Percentiles rank a stretch among this genome's conserved stretches.
Conservation (phyloP, 2,888 invertebrate genomes). For the Papilio elwesi region DNA sequence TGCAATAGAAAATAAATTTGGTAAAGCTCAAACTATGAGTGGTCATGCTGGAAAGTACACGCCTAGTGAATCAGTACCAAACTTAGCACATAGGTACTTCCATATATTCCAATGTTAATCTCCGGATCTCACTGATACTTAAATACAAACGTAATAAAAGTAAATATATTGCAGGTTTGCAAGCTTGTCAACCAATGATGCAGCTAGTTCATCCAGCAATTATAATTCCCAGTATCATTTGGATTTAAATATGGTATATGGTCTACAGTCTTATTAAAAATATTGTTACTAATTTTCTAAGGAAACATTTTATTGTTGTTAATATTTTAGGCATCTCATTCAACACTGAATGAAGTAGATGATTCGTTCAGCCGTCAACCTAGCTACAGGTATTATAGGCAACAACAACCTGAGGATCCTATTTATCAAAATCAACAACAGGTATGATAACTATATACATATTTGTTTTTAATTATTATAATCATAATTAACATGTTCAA, state of each 20-base stretch:
- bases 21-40: slow-evolving; percentile 90
- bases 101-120: slow-evolving; percentile 15
- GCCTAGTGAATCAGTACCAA: slow-evolving; percentile 85
- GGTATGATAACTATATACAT: slow-evolving; percentile 51
- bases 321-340: slow-evolving; percentile 70
- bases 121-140: neutral
- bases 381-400: slow-evolving; percentile 75
- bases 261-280: neutral
- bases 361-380: slow-evolving; percentile 79
- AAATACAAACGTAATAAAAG: slow-evolving; percentile 11
- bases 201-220: slow-evolving; percentile 72
- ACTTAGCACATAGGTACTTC: slow-evolving; percentile 77
- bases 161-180: slow-evolving; percentile 83
- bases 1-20: slow-evolving; percentile 88
- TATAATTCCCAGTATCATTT: slow-evolving; percentile 76
- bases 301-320: neutral
- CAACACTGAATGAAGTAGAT: slow-evolving; percentile 77
- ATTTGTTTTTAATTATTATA: neutral
- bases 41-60: slow-evolving; percentile 93
- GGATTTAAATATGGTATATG: slow-evolving; percentile 71
- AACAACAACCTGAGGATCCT: slow-evolving; percentile 73
- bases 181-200: slow-evolving; percentile 85
- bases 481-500: too few species aligned
- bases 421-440: slow-evolving; percentile 82
- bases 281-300: neutral